phyloP scores from a whole-genome alignment of 2,113 vertebrate species.

The Pachyramphus minor region DNA sequence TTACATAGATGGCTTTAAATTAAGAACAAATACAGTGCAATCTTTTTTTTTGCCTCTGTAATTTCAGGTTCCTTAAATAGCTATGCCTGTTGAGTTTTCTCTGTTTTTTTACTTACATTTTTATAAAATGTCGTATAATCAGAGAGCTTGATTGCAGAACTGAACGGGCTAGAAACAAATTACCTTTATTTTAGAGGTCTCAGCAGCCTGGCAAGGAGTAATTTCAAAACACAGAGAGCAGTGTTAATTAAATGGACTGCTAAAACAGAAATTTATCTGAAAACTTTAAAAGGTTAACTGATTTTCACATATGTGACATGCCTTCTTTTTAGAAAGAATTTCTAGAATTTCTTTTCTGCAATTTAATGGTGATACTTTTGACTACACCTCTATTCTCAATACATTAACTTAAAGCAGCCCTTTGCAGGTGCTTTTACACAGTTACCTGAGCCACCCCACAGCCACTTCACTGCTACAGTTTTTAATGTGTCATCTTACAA shows the following conservation, averaged over 20 bases:
- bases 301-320: not conserved
- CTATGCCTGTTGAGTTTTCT: not conserved
- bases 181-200: not conserved
- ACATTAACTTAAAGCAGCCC: not conserved
- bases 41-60: not conserved
- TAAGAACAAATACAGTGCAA: not conserved
- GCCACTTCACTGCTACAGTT: not conserved
- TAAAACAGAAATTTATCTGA: not conserved
- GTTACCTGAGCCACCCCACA: not conserved
- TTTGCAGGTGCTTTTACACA: not conserved
- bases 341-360: not conserved
- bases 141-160: not conserved
- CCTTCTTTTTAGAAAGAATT: not conserved
- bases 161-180: not conserved
- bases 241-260: not conserved
- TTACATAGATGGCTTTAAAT: not conserved
- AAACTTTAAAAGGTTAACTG: not conserved
- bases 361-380: not conserved
- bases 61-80: not conserved
- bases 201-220: not conserved
- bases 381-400: not conserved
- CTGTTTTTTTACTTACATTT: not conserved
- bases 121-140: not conserved
- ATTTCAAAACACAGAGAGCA: not conserved
- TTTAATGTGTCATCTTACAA: not conserved